Evolutionary conservation across 2,113 vertebrate species (phyloP), one percentile per base, ranked within the genome.

Genomic region (Hemicordylus capensis): DNA sequence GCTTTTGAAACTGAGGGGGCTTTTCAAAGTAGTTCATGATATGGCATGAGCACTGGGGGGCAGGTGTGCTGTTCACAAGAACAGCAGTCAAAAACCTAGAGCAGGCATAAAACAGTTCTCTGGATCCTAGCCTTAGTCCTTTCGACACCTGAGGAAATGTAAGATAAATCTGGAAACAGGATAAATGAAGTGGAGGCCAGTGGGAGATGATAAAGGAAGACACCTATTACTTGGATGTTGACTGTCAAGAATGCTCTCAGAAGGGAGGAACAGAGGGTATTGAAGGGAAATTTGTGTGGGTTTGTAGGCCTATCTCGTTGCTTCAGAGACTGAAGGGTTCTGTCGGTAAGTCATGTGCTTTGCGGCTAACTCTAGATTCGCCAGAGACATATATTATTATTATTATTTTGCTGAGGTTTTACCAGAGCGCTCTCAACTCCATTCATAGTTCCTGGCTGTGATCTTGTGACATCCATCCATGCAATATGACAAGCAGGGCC

Each of bases 401-500:
- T 44, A 59, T 88, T 69, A 37, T 76, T 88, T 91, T 87, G 75
- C 74, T 87, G 37, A 54, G 51, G 6, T 31, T n/a, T 48, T 2
- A 7, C 3, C 79, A 80, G 54, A 0, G 0, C 6, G 34, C 81
- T 87, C 79, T 83, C 39, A 63, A 39, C 34, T 34, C 46, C 46
- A 46, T 64, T 64, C 76, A 85, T 63, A 80, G 22, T 79, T 58
- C 19, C 22, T 67, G 19, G 58, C 75, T 46, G n/a, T 78, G 69
- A 63, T 48, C 20, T 4, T 64, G 58, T 31, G 66, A 31, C 26
- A 79, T 90, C 87, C 91, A 87, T 85, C 82, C 70, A 48, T 0
- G 0, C 90, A 76, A 87, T 51, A 83, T 22, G 39, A 6, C 0
- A 6, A 66, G 54, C 2, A 9, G 61, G 79, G 61, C 76, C 85